phyloP scores from a whole-genome alignment of 2,113 vertebrate species.

The Nerophis lumbriciformis region DNA sequence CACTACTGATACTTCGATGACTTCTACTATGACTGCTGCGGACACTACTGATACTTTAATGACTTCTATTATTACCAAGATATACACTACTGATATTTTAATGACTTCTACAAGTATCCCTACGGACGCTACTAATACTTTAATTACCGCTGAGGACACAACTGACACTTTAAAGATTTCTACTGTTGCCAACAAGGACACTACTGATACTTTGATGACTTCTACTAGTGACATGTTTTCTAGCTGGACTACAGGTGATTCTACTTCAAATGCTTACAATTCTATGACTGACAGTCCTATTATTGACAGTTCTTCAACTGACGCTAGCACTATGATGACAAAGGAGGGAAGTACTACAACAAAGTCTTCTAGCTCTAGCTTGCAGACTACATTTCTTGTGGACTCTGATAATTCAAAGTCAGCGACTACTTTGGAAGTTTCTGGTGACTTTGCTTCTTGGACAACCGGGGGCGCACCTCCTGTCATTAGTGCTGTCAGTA shows the following conservation, averaged over 20 bases:
- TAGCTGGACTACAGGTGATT: background rate
- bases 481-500: constrained; percentile 13
- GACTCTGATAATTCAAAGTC: background rate
- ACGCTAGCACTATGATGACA: background rate
- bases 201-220: too few relatives aligned
- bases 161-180: too few relatives aligned
- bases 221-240: background rate
- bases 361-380: too few relatives aligned
- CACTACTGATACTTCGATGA: background rate
- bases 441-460: background rate
- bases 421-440: background rate
- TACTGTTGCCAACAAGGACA: too few relatives aligned
- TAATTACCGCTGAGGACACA: too few relatives aligned
- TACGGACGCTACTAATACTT: too few relatives aligned
- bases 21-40: background rate
- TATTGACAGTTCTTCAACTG: background rate
- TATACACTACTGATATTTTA: background rate
- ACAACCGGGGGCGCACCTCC: background rate
- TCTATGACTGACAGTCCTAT: background rate
- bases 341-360: background rate
- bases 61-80: background rate
- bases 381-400: background rate
- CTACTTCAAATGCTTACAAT: background rate
- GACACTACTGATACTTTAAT: background rate
- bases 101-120: too few relatives aligned